Evolutionary conservation across 2,113 vertebrate genomes (phyloP).

Genomic region (Panurus biarmicus): DNA sequence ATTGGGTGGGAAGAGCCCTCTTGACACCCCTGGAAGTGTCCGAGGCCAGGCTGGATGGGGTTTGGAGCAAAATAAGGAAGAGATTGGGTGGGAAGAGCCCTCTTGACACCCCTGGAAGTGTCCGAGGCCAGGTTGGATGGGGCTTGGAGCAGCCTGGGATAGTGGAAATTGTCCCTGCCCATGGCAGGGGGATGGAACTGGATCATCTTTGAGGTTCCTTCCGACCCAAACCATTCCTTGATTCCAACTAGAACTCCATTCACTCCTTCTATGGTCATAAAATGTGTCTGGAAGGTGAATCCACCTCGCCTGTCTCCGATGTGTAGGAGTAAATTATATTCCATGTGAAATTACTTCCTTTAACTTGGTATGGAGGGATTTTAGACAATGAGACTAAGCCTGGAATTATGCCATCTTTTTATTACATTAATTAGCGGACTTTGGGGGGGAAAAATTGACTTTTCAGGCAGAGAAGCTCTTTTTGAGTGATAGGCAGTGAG

Average conservation of each 20-base stretch:
- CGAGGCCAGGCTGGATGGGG: neutral
- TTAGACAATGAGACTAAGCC: neutral
- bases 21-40: no score
- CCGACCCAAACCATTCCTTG: neutral
- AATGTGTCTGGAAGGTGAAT: neutral
- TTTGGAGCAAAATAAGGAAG: neutral
- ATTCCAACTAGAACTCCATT: neutral
- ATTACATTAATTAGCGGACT: neutral
- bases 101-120: neutral
- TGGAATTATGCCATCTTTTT: neutral
- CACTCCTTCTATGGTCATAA: neutral
- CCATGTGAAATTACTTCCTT: neutral
- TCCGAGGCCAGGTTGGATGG: neutral
- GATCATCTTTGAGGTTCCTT: neutral
- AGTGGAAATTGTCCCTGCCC: neutral
- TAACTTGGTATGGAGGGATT: neutral
- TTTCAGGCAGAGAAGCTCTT: neutral
- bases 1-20: neutral
- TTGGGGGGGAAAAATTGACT: accelerated
- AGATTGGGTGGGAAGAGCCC: neutral
- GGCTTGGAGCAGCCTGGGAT: neutral
- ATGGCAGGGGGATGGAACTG: no score
- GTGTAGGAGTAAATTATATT: neutral
- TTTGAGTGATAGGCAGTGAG: neutral
- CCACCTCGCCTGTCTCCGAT: neutral